Evolutionary conservation across 2,797 vertebrate species (phyloP).

Genomic region (Danio jaintianensis): DNA sequence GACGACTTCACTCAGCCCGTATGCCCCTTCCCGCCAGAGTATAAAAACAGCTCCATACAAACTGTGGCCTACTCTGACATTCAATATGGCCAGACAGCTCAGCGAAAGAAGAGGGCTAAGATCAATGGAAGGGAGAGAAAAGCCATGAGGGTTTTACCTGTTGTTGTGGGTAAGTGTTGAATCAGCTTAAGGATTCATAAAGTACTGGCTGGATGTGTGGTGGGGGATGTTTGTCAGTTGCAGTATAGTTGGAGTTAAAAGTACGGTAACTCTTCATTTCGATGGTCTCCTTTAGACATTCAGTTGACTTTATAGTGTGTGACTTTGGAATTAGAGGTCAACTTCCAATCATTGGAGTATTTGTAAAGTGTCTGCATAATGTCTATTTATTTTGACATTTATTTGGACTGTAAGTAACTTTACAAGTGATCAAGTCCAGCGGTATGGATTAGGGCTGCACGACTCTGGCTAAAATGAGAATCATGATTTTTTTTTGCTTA

Average conservation of each 20-base stretch:
- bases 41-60: constrained; percentile 77
- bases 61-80: constrained; percentile 74
- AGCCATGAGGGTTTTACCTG: constrained; percentile 91
- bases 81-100: constrained; percentile 59
- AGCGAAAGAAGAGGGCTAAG: constrained; percentile 79
- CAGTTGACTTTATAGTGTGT: no score
- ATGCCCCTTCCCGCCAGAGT: constrained; percentile 77
- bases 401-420: no score
- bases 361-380: no score
- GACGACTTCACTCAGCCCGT: constrained; percentile 68
- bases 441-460: no score
- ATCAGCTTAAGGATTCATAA: background rate
- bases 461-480: no score
- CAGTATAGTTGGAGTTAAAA: background rate
- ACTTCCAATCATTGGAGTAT: no score
- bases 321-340: no score
- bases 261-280: background rate
- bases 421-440: no score
- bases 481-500: no score
- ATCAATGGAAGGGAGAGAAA: constrained; percentile 90
- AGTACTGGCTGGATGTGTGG: no score
- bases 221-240: background rate
- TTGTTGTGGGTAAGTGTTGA: constrained; percentile 88
- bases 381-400: no score
- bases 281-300: no score